Conservation (phyloP, 2,888 invertebrate species). For the Cataglyphis altisquamis region DNA sequence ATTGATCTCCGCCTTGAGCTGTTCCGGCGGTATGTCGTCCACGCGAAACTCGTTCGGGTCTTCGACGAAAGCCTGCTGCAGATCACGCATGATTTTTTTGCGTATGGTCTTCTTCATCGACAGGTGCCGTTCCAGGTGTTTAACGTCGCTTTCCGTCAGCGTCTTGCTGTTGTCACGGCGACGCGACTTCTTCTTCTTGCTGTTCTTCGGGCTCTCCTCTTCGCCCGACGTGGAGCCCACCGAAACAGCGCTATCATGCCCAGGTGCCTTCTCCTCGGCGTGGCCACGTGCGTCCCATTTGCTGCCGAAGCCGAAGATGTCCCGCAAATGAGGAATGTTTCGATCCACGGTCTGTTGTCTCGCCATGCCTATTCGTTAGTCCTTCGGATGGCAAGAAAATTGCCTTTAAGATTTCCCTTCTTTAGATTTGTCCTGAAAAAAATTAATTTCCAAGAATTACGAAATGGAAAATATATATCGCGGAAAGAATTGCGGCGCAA, state of each 20-base stretch:
- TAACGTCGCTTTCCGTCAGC: conserved; percentile 90
- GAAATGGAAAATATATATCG: not conserved
- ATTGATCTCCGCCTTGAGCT: conserved; percentile 90
- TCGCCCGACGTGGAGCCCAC: conserved; percentile 86
- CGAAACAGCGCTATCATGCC: conserved; percentile 85
- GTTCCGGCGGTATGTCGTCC: conserved; percentile 90
- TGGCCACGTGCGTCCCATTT: conserved; percentile 82
- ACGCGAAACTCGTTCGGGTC: conserved; percentile 91
- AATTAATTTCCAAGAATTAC: not conserved
- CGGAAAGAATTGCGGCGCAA: not conserved
- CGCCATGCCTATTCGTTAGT: conserved; percentile 74
- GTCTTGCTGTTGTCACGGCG: conserved; percentile 91
- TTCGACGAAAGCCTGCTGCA: conserved; percentile 92
- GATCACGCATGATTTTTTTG: conserved; percentile 94
- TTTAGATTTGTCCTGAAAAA: conserved; percentile 14
- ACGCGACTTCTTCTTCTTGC: conserved; percentile 88
- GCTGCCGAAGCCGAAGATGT: conserved; percentile 90
- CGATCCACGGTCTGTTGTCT: conserved; percentile 89
- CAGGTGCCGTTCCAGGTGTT: conserved; percentile 92
- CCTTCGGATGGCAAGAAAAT: not conserved
- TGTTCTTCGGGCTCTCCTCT: conserved; percentile 86
- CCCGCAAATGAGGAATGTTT: conserved; percentile 92
- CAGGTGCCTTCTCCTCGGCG: conserved; percentile 83
- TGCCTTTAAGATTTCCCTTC: not conserved
- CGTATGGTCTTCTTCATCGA: conserved; percentile 96